Conservation (phyloP, 1,140 invertebrate species). For the Dreissena polymorpha region DNA sequence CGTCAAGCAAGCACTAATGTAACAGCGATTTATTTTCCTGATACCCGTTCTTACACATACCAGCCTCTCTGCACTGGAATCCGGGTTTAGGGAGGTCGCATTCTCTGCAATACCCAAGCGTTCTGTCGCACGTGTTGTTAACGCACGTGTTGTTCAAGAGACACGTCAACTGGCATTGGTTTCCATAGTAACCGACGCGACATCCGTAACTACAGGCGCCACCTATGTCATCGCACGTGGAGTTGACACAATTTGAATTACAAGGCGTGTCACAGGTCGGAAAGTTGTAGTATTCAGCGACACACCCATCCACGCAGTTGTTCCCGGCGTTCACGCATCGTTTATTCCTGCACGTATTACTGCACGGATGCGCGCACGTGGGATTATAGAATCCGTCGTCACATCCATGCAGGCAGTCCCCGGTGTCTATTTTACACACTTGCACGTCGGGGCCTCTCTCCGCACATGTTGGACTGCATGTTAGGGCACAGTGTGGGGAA, state of each 20-base stretch:
- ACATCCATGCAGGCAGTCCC: conserved; percentile 18
- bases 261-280: conserved; percentile 17
- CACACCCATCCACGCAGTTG: conserved; percentile 35
- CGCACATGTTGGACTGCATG: conserved; percentile 21
- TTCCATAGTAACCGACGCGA: conserved; percentile 14
- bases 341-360: conserved; percentile 11
- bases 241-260: conserved; percentile 19
- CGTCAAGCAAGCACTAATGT: no score
- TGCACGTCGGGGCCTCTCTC: not conserved
- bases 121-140: conserved; percentile 23
- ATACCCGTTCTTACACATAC: not conserved
- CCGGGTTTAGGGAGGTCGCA: conserved; percentile 13
- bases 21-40: no score
- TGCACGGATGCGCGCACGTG: conserved; percentile 2
- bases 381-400: conserved; percentile 26
- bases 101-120: conserved; percentile 16
- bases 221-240: conserved; percentile 25
- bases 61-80: conserved; percentile 31
- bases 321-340: conserved; percentile 8
- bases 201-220: conserved; percentile 29
- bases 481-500: not conserved
- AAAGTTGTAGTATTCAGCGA: conserved; percentile 32
- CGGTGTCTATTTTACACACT: conserved; percentile 14
- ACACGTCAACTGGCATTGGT: conserved; percentile 6
- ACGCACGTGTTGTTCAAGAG: conserved; percentile 19